phyloP scores from a whole-genome alignment of 2,797 vertebrate genomes.

The Catostomus latipinnis region DNA sequence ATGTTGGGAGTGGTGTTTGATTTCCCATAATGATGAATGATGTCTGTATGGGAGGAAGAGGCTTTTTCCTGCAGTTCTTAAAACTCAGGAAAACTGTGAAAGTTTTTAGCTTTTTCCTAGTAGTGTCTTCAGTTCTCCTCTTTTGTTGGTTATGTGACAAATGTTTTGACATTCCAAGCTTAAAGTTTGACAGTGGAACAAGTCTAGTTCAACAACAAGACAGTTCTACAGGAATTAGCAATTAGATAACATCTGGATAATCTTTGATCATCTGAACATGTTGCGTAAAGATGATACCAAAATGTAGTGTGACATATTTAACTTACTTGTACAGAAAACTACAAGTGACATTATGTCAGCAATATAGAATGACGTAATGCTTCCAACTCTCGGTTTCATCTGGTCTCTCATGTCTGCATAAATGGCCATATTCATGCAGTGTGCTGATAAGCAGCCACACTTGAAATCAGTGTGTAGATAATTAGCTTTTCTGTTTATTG shows the following conservation, averaged over 20 bases:
- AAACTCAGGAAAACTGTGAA: no score
- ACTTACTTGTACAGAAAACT: background rate
- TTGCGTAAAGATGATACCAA: background rate
- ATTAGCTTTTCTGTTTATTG: background rate
- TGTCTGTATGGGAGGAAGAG: background rate
- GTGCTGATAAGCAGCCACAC: background rate
- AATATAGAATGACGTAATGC: background rate
- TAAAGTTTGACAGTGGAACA: no score
- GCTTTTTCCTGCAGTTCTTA: no score
- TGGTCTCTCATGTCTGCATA: slow-evolving; percentile 7
- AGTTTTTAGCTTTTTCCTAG: no score
- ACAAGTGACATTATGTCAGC: background rate
- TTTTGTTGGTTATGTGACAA: no score
- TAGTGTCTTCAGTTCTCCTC: no score
- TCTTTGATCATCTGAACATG: no score
- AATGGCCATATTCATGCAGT: no score
- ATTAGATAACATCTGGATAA: no score
- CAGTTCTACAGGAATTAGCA: no score
- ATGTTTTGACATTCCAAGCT: no score
- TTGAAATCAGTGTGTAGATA: background rate
- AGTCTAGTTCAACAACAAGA: no score
- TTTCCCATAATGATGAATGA: slow-evolving; percentile 5
- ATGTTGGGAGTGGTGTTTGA: slow-evolving; percentile 24
- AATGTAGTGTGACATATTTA: background rate
- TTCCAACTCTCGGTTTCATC: slow-evolving; percentile 16